Evolutionary conservation across 2,797 vertebrate species (phyloP).

Genomic region (Crax fasciolata): DNA sequence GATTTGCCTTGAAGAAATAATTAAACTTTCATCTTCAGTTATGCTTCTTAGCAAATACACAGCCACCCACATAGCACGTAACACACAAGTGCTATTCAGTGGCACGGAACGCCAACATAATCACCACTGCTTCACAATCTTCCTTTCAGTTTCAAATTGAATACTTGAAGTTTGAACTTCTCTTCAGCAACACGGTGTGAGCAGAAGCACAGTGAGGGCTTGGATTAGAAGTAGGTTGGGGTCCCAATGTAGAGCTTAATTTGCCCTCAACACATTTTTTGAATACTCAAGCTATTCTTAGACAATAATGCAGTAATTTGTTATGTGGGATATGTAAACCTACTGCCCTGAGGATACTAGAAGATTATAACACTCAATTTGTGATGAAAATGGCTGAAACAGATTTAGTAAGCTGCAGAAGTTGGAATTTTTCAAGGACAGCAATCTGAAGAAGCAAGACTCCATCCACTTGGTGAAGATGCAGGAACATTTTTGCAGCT

Average conservation of each 20-base stretch:
- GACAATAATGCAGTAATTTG: conserved; percentile 15
- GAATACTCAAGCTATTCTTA: conserved; percentile 6
- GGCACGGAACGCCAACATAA: conserved; percentile 43
- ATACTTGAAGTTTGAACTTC: conserved; percentile 20
- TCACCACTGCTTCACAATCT: conserved; percentile 13
- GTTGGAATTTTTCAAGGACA: background rate
- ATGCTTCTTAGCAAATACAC: conserved; percentile 66
- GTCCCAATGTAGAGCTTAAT: background rate
- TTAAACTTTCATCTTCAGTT: conserved; percentile 76
- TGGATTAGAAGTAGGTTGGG: background rate
- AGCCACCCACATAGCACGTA: conserved; percentile 55
- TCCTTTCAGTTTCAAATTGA: conserved; percentile 40
- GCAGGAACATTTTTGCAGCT: background rate
- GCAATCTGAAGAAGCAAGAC: background rate
- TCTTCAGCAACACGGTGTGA: background rate
- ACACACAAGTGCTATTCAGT: conserved; percentile 20
- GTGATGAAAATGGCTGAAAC: background rate
- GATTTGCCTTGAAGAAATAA: conserved; percentile 75
- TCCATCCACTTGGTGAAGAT: background rate
- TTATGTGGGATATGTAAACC: background rate
- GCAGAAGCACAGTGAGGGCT: background rate
- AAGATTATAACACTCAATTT: background rate
- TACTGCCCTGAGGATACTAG: background rate
- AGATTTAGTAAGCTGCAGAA: background rate
- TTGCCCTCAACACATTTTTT: background rate